These are phyloP conservation scores for Pipistrellus pipistrellus DNA, from an alignment of 2,797 vertebrate species.

Conservation along the genomic window DNA sequence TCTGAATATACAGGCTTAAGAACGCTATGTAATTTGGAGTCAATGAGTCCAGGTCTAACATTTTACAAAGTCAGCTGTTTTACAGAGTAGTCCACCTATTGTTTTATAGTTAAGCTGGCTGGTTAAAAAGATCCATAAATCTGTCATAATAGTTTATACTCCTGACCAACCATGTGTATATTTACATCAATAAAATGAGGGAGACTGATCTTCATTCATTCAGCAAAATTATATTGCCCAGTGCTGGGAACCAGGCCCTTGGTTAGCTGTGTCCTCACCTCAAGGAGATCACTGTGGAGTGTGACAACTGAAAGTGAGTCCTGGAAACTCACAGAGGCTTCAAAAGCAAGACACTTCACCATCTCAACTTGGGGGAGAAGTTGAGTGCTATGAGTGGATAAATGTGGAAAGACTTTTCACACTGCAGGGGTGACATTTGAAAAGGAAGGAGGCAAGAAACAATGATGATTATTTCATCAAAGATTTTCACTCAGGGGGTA, in stretches of 20 bases:
- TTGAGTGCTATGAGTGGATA: background rate
- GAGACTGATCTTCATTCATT: background rate
- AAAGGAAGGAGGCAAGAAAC: constrained; percentile 38
- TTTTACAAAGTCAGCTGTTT: background rate
- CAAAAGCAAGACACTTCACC: background rate
- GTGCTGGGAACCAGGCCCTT: background rate
- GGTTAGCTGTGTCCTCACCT: background rate
- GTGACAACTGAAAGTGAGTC: background rate
- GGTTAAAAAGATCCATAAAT: background rate
- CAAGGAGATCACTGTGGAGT: fast-evolving
- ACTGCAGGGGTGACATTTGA: constrained; percentile 14
- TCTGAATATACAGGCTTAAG: background rate
- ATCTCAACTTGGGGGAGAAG: background rate
- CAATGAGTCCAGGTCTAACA: background rate
- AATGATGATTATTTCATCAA: background rate
- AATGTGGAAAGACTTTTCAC: constrained; percentile 35
- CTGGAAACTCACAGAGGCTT: constrained; percentile 12
- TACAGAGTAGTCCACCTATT: background rate
- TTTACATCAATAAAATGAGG: background rate
- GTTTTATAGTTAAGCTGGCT: background rate
- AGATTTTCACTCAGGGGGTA: background rate
- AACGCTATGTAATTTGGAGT: background rate
- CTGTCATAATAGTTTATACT: background rate
- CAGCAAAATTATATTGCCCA: background rate
- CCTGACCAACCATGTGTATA: background rate